Evolutionary conservation across 2,888 invertebrate genomes (phyloP), one percentile per base, ranked within the genome.

Genomic region (Bimastos eiseni): DNA sequence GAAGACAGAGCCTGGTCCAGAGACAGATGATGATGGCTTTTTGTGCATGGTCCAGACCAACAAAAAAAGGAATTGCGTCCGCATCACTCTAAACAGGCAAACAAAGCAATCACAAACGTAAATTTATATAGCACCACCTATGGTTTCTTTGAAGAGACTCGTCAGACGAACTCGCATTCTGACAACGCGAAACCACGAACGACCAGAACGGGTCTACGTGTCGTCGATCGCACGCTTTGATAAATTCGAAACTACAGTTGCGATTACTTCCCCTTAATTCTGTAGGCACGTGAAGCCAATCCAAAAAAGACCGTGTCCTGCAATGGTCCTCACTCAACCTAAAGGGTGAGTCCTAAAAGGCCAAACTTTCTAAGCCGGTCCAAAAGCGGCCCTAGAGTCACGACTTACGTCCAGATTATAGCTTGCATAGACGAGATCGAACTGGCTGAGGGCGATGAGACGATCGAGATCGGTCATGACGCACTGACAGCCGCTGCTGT

Each of bases 11-110:
- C 2, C 98, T 97, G 2, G 98, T 98, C 90, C 98, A 96, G 90
- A 98, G 96, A 6, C 97, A 97, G 49, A 98, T 96, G 88, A 98
- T 97, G 91, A 98, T 97, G 93, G 97, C 96, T 92, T 96, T 96
- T 0, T 97, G 97, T 93, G 97, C 96, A 94, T 98, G 97, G 95
- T 98, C 98, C 13, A 97, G 96, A 92, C 97, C 96, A 92, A 98
- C 97, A 94, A 97, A 97, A 95, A 98, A 98, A 88, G 98, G 98
- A 90, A 93, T 93, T 91, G 94, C 93, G 91, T 93, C 94, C 93
- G 97, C 96, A 97, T 97, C 95, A 41, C 94, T 94, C 55, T 49
- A 17, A 44, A 41, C 19, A 6, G 19, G n/a, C 37, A 49, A 36
- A 55, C 70, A 70, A 55, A n/a, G 44, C 44, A 44, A 89, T 33